phyloP scores from a whole-genome alignment of 2,888 invertebrate species.

The Oconnorella tubifera region DNA sequence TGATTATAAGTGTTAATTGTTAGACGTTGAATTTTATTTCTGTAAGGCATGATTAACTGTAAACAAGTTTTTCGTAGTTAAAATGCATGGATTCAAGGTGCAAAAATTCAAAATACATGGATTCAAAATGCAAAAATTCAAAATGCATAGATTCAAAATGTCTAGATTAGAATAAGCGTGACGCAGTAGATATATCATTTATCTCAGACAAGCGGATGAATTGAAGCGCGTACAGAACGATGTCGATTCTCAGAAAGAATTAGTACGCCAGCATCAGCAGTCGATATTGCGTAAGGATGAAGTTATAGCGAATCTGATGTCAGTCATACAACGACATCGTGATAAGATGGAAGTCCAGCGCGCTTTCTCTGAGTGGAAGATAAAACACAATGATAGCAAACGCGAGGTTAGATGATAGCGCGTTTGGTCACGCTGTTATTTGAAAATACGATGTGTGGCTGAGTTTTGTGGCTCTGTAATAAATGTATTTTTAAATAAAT shows the following conservation, averaged over 20 bases:
- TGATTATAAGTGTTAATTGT: too few species aligned
- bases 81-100: too few species aligned
- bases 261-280: slow-evolving; percentile 50
- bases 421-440: too few species aligned
- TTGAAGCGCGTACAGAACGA: slow-evolving; percentile 45
- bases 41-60: too few species aligned
- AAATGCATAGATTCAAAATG: too few species aligned
- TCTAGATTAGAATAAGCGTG: too few species aligned
- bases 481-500: neutral
- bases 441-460: slow-evolving; percentile 6
- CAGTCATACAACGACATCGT: slow-evolving; percentile 49
- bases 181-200: too few species aligned
- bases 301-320: slow-evolving; percentile 51
- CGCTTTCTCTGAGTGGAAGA: slow-evolving; percentile 51
- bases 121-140: too few species aligned
- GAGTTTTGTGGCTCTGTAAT: neutral
- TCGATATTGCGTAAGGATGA: slow-evolving; percentile 52
- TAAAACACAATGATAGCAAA: slow-evolving; percentile 45
- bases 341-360: slow-evolving; percentile 48
- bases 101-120: too few species aligned
- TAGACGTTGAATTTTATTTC: too few species aligned
- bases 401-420: slow-evolving; percentile 47
- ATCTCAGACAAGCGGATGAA: slow-evolving; percentile 43
- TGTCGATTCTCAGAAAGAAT: slow-evolving; percentile 48
- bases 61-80: too few species aligned